Percentiles rank a stretch among this genome's conserved stretches.
phyloP scores from a whole-genome alignment of 2,797 vertebrate genomes.

The Eptatretus atami region DNA sequence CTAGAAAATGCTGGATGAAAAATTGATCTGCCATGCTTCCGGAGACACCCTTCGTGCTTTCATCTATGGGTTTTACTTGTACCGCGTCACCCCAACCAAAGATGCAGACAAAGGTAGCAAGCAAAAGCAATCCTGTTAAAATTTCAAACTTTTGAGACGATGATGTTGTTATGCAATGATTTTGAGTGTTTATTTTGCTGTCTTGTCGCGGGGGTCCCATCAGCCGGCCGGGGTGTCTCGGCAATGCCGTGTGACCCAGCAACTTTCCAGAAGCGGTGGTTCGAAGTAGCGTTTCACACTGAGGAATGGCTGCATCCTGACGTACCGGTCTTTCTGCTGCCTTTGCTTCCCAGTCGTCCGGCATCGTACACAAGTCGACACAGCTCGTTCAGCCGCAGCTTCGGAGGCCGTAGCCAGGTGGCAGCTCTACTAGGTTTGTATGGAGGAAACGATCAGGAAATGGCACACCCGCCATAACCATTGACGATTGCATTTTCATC shows the following conservation, averaged over 20 bases:
- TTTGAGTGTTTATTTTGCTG: background rate
- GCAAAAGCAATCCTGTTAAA: background rate
- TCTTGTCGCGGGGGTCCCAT: no score
- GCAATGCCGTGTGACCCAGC: constrained; percentile 52
- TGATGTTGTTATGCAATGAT: no score
- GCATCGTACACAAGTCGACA: constrained; percentile 95
- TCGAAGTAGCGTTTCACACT: constrained; percentile 65
- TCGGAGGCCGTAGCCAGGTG: constrained; percentile 93
- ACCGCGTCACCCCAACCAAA: constrained; percentile 47
- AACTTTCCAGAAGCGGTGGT: constrained; percentile 86
- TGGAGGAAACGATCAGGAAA: no score
- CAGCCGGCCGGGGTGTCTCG: constrained; percentile 8
- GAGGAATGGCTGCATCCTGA: constrained; percentile 67
- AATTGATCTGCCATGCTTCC: constrained; percentile 53
- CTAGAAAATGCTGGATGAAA: constrained; percentile 92
- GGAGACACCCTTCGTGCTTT: constrained; percentile 69
- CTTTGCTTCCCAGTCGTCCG: constrained; percentile 77
- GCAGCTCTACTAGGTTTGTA: constrained; percentile 61
- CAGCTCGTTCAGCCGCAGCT: constrained; percentile 99
- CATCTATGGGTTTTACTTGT: constrained; percentile 89
- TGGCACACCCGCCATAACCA: no score
- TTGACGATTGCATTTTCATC: no score
- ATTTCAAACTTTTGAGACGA: background rate
- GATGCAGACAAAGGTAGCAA: constrained; percentile 31
- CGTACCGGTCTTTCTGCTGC: constrained; percentile 60